A percentile compares a stretch with the other conserved stretches of the same genome.
phyloP scores from a whole-genome alignment of 2,113 vertebrate genomes.

The Dicerorhinus sumatrensis region DNA sequence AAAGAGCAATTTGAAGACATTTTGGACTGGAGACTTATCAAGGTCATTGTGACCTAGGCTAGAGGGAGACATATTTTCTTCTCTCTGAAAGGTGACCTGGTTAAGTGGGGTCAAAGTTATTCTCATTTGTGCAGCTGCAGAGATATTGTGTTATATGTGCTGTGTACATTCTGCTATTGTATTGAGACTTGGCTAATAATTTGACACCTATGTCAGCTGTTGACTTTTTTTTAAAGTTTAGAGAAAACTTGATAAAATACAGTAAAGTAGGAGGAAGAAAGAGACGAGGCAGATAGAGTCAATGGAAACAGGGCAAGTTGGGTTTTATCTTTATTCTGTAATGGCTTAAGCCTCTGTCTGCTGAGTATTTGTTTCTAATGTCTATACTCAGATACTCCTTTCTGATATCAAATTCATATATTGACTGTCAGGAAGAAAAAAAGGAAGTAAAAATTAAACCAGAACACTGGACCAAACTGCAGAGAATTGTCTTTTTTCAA shows the following conservation, averaged over 20 bases:
- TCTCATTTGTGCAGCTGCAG: background rate
- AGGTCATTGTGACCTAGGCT: constrained; percentile 10
- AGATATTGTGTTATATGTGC: background rate
- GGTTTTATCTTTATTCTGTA: background rate
- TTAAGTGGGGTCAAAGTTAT: background rate
- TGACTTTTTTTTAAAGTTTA: background rate
- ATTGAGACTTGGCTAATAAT: background rate
- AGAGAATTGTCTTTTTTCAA: background rate
- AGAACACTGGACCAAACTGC: background rate
- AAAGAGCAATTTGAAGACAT: background rate
- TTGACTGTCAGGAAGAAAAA: background rate
- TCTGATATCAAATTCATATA: background rate
- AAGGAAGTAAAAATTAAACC: background rate
- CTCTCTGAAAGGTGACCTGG: background rate
- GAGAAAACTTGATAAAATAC: constrained; percentile 24
- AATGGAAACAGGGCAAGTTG: background rate
- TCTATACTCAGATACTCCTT: background rate
- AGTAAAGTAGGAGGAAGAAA: background rate
- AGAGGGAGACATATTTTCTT: background rate
- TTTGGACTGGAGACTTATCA: background rate
- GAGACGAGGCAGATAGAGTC: background rate
- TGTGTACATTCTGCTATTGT: background rate
- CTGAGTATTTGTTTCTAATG: background rate
- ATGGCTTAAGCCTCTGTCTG: background rate
- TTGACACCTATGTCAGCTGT: background rate